Conservation (phyloP, 2,113 vertebrate genomes). For the Cyanistes caeruleus region DNA sequence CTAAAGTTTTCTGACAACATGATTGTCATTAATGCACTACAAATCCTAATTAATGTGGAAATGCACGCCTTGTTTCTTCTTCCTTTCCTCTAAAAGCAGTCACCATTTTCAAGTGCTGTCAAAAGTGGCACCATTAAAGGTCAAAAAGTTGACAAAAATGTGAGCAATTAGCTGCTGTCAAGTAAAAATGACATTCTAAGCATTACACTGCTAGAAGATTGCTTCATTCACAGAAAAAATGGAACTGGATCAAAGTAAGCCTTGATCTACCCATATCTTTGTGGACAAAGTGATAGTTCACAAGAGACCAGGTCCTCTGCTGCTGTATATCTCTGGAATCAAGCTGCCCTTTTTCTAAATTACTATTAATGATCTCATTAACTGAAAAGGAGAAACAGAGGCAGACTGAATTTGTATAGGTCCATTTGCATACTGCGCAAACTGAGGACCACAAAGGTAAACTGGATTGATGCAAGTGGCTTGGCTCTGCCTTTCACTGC, state of each 20-base stretch:
- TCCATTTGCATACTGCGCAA: neutral
- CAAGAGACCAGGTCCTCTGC: neutral
- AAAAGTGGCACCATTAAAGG: slow-evolving; percentile 15
- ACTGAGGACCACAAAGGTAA: neutral
- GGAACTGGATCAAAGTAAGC: neutral
- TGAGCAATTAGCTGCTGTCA: slow-evolving; percentile 31
- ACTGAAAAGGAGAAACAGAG: neutral
- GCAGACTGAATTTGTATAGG: neutral
- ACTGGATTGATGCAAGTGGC: neutral
- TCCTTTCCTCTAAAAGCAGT: neutral
- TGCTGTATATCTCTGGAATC: neutral
- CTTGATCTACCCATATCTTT: neutral
- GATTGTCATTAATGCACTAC: slow-evolving; percentile 33
- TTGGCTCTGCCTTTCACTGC: neutral
- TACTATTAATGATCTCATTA: neutral
- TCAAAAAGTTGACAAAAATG: slow-evolving; percentile 8
- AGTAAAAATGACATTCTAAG: neutral
- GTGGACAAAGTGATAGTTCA: neutral
- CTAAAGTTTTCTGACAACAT: slow-evolving; percentile 1
- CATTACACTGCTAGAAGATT: neutral
- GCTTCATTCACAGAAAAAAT: neutral
- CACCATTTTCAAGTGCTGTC: slow-evolving; percentile 9
- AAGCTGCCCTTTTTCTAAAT: neutral
- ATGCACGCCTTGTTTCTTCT: neutral
- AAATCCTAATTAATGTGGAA: slow-evolving; percentile 40